Evolutionary conservation across 2,113 vertebrate genomes (phyloP).

Genomic region (Tylochromis polylepis): DNA sequence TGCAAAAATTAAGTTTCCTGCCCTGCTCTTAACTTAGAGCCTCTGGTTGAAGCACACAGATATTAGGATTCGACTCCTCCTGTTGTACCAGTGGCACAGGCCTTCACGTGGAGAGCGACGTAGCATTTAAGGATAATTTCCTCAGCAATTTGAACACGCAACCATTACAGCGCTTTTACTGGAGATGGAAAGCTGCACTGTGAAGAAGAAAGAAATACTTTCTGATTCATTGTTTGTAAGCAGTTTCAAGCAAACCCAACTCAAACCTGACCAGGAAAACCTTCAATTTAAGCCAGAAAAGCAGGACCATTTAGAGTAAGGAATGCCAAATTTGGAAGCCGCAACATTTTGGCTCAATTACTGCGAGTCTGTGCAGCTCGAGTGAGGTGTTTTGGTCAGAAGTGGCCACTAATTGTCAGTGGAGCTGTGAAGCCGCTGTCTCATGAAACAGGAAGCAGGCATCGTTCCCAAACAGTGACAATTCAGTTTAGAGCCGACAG

Average conservation of each 20-base stretch:
- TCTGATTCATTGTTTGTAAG: slow-evolving; percentile 2
- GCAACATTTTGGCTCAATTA: slow-evolving; percentile 8
- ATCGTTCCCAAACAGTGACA: slow-evolving; percentile 14
- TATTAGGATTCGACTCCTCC: slow-evolving; percentile 41
- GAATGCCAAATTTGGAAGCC: background rate
- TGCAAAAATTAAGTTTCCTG: slow-evolving; percentile 22
- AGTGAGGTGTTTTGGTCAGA: slow-evolving; percentile 30
- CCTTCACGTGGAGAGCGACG: background rate
- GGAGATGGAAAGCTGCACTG: background rate
- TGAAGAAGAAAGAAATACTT: background rate
- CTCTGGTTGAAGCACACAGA: slow-evolving; percentile 22
- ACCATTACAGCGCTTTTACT: background rate
- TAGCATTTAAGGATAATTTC: slow-evolving; percentile 12
- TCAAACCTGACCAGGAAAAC: background rate
- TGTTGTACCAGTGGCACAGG: background rate
- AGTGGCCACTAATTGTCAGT: slow-evolving; percentile 31
- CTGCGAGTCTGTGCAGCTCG: slow-evolving; percentile 2
- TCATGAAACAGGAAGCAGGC: slow-evolving; percentile 22
- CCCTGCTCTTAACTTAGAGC: slow-evolving; percentile 36
- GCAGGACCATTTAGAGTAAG: background rate
- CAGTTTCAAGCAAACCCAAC: background rate
- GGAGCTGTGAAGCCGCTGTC: slow-evolving; percentile 18
- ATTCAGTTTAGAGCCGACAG: slow-evolving; percentile 27
- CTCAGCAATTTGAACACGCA: background rate
- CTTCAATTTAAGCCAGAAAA: background rate